Percentiles rank a stretch among this genome's conserved stretches.
These are phyloP conservation scores for Molossus alvarezi DNA, from an alignment of 2,797 vertebrate genomes.

Conservation along the genomic window DNA sequence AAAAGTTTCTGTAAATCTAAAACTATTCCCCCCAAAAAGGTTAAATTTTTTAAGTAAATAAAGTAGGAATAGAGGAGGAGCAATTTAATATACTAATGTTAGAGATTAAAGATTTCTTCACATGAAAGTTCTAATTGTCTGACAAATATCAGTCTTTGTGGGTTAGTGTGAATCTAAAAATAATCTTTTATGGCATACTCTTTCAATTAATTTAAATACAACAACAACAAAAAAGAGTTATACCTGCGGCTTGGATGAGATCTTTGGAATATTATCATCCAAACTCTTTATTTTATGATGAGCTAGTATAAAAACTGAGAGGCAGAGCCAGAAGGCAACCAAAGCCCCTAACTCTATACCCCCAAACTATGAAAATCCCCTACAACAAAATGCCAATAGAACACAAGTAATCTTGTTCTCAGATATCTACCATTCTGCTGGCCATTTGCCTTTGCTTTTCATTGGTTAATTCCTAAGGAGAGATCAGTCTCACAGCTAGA, in stretches of 20 bases:
- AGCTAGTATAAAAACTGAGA: not conserved
- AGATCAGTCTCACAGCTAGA: not conserved
- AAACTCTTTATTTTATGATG: not conserved
- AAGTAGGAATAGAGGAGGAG: not conserved
- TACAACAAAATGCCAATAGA: not conserved
- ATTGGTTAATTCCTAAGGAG: slow-evolving; percentile 29
- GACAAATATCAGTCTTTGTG: slow-evolving; percentile 41
- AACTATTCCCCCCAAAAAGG: not conserved
- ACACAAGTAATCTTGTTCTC: not conserved
- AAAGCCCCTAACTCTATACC: not conserved
- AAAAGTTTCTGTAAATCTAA: not conserved
- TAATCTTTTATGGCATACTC: slow-evolving; percentile 9
- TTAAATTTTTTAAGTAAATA: slow-evolving; percentile 28
- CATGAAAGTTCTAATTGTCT: not conserved
- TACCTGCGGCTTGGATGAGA: not conserved
- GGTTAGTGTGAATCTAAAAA: slow-evolving; percentile 32
- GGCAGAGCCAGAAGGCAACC: not conserved
- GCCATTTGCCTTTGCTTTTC: not conserved
- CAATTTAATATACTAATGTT: not conserved
- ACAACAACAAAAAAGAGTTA: slow-evolving; percentile 22
- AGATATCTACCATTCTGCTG: not conserved
- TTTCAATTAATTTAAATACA: slow-evolving; percentile 19
- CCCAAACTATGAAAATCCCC: not conserved
- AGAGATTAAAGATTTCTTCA: slow-evolving; percentile 22
- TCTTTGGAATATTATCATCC: not conserved